Percentiles rank a stretch among this genome's conserved stretches.
Evolutionary conservation across 2,797 vertebrate species (phyloP).

Genomic region (Masticophis lateralis): DNA sequence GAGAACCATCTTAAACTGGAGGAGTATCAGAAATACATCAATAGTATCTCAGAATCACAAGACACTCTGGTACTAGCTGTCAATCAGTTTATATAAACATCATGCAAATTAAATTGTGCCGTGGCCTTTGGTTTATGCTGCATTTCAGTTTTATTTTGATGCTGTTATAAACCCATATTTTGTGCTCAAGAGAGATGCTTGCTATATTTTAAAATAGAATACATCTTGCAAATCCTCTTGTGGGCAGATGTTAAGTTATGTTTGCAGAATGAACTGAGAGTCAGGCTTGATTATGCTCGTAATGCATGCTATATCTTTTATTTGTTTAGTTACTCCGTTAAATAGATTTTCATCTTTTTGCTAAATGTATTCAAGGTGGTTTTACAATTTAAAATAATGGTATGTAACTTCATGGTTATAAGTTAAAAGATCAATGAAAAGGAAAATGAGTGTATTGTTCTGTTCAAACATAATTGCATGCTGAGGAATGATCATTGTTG

Average conservation of each 20-base stretch:
- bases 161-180: not conserved
- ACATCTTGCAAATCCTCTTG: not conserved
- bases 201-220: not conserved
- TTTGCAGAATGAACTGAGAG: not conserved
- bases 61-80: not conserved
- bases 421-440: not conserved
- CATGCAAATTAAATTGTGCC: conserved; percentile 16
- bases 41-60: not conserved
- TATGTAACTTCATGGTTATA: not conserved
- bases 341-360: not conserved
- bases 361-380: no score
- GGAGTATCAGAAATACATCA: conserved; percentile 22
- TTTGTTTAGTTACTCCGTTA: not conserved
- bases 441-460: not conserved
- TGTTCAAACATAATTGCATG: not conserved
- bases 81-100: conserved; percentile 14
- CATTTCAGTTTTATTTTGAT: not conserved
- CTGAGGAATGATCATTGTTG: not conserved
- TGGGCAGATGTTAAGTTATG: not conserved
- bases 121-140: not conserved
- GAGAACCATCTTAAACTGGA: conserved; percentile 47
- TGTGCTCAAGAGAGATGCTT: not conserved
- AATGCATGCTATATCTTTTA: not conserved
- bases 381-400: not conserved
- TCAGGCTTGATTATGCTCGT: not conserved